Evolutionary conservation across 2,113 vertebrate genomes (phyloP).

Genomic region (Zapus hudsonius): DNA sequence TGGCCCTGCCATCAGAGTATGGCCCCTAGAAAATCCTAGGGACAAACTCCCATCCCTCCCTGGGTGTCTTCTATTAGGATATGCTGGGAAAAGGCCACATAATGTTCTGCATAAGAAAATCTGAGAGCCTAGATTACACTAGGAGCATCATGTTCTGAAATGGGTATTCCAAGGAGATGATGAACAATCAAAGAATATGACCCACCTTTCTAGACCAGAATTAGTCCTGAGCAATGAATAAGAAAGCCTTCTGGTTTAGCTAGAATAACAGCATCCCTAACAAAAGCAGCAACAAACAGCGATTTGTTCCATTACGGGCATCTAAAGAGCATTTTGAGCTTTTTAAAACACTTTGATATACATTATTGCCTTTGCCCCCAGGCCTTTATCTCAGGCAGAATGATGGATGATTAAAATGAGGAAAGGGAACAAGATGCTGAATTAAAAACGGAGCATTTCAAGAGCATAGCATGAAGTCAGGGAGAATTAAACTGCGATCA

Average conservation of each 20-base stretch:
- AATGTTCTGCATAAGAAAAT: background rate
- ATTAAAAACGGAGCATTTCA: constrained; percentile 36
- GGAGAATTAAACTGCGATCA: background rate
- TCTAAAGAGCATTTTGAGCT: constrained; percentile 55
- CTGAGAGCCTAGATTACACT: background rate
- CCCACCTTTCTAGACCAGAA: background rate
- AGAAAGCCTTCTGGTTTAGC: background rate
- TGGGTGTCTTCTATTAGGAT: background rate
- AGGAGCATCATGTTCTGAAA: background rate
- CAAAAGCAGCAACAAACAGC: background rate
- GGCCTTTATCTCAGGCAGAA: constrained; percentile 20
- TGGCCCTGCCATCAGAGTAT: background rate
- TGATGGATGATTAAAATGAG: constrained; percentile 54
- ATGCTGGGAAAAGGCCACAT: background rate
- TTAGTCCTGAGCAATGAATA: background rate
- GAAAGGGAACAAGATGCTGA: constrained; percentile 52
- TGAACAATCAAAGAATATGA: background rate
- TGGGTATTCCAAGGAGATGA: background rate
- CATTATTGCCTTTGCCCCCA: constrained; percentile 11
- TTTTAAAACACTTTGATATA: constrained; percentile 45
- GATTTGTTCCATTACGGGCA: constrained; percentile 35
- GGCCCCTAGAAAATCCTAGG: background rate
- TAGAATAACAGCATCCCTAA: background rate
- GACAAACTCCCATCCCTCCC: background rate
- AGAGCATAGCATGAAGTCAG: background rate